phyloP scores from a whole-genome alignment of 2,113 vertebrate species.

The Kryptolebias marmoratus region DNA sequence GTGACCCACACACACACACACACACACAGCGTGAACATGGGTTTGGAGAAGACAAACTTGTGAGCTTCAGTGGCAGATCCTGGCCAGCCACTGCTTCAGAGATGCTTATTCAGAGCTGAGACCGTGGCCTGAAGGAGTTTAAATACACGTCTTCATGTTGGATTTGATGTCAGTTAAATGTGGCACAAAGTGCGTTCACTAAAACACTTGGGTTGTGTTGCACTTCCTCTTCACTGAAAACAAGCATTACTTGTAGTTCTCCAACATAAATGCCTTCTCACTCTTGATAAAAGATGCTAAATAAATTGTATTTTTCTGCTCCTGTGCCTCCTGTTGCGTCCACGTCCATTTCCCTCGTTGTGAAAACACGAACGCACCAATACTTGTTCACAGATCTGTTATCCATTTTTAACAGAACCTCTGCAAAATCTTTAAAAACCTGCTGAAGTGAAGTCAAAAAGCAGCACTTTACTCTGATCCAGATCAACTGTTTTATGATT shows the following conservation, averaged over 20 bases:
- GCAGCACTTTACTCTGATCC: conserved; percentile 39
- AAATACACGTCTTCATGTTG: too few relatives aligned
- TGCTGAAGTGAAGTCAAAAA: neutral
- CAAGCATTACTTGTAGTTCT: neutral
- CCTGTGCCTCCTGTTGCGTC: too few relatives aligned
- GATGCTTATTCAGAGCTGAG: conserved; percentile 4
- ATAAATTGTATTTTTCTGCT: too few relatives aligned
- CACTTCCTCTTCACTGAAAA: too few relatives aligned
- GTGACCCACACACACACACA: conserved; percentile 5
- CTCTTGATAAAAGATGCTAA: too few relatives aligned
- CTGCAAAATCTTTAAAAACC: neutral
- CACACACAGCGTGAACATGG: neutral
- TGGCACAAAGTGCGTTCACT: too few relatives aligned
- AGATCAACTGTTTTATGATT: conserved; percentile 46
- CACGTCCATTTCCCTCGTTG: too few relatives aligned
- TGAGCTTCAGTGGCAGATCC: conserved; percentile 40
- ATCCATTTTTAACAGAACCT: neutral
- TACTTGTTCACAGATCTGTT: too few relatives aligned
- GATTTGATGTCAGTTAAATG: too few relatives aligned
- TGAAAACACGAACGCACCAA: neutral
- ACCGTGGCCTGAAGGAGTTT: too few relatives aligned
- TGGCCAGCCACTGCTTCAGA: conserved; percentile 35
- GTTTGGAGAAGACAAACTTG: conserved; percentile 43
- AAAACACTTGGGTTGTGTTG: too few relatives aligned
- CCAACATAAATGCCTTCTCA: too few relatives aligned